phyloP scores from a whole-genome alignment of 2,888 invertebrate species.

The Campoletis raptor region DNA sequence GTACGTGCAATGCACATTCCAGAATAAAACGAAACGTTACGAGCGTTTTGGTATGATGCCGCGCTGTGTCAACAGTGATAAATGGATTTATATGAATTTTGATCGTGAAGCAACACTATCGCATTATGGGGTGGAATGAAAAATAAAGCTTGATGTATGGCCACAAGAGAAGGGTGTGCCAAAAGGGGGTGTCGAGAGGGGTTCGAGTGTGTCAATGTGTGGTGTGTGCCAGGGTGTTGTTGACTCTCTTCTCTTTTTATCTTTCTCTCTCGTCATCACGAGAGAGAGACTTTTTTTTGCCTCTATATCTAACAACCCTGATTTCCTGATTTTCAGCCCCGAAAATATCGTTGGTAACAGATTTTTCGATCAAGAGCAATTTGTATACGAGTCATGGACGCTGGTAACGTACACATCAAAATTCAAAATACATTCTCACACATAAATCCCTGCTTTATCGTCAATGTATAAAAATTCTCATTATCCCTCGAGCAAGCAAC shows the following conservation, averaged over 20 bases:
- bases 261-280: conserved; percentile 26
- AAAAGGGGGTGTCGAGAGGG: conserved; percentile 50
- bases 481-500: conserved; percentile 33
- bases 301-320: background rate
- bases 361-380: conserved; percentile 59
- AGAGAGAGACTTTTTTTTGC: background rate
- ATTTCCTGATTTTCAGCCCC: conserved; percentile 37
- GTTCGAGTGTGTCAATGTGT: conserved; percentile 64
- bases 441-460: conserved; percentile 33
- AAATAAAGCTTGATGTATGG: conserved; percentile 75
- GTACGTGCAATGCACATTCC: conserved; percentile 31
- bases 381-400: conserved; percentile 32
- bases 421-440: background rate
- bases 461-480: conserved; percentile 45
- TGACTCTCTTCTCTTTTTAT: conserved; percentile 28
- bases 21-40: conserved; percentile 63
- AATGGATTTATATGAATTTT: conserved; percentile 81
- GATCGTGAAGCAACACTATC: conserved; percentile 77
- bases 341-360: conserved; percentile 58
- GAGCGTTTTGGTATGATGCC: conserved; percentile 35
- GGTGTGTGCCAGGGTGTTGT: conserved; percentile 44
- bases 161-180: conserved; percentile 62
- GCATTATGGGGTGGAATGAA: conserved; percentile 75
- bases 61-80: conserved; percentile 77
- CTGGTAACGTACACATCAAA: background rate